Base-by-base conservation (phyloP, 2,113 vertebrate genomes). In the Vanacampus margaritifer region DNA sequence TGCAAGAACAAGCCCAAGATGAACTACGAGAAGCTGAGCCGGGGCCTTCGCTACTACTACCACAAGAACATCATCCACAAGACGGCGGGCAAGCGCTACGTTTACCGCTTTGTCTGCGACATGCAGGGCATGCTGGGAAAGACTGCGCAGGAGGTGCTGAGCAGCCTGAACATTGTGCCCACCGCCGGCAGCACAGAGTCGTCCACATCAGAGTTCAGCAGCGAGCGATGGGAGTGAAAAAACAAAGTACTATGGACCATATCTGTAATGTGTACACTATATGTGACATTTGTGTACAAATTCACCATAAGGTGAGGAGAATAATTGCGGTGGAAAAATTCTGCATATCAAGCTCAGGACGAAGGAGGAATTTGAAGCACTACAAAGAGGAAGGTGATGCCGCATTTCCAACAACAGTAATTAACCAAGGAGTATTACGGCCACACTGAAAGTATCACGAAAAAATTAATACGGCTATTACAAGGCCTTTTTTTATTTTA, bases 51-150 rank as follows among this genome's bases (percentile, higher is more conserved):
- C 13, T 94, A 94, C 82, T 94, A 94, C 74, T 94, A 94, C 86
- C 94, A 94, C 88, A 93, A 94, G 78, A 94, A 94, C 89, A 94
- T 94, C 80, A 94, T 94, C 81, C 93, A 94, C 86, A 94, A 94
- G 79, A 94, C 93, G 2, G 91, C 92, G 0, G 94, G 94, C 14
- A 94, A 94, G 45, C 93, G 93, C 46, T 94, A 94, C 60, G 94
- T 94, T 67, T 94, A 94, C 84, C 93, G 93, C 74, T 94, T 94
- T 8, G 94, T 93, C 51, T 92, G 92, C 0, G 92, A 94, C 58
- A 73, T 94, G 69, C 93, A 93, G 60, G 89, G 91, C 53, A 92
- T 94, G 86, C 86, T 94, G 78, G 92, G 92, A 2, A 92, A 90
- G 74, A 87, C 89, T 0, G 87, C 92, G 0, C 86, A 90, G 68